Evolutionary conservation across 2,888 invertebrate genomes (phyloP).

Genomic region (Oligia latruncula): DNA sequence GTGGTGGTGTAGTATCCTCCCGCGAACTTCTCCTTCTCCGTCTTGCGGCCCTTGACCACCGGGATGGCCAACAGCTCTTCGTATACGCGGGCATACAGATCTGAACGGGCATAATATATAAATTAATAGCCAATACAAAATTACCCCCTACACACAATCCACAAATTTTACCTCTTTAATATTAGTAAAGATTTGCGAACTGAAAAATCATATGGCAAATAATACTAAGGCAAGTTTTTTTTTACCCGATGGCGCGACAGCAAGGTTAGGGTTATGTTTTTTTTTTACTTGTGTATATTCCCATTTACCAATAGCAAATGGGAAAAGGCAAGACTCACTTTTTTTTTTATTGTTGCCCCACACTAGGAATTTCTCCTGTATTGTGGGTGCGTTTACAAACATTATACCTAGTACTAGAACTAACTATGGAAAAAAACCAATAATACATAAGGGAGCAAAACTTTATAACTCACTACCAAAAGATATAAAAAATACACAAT

Average conservation of each 20-base stretch:
- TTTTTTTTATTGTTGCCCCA: too few species aligned
- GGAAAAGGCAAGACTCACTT: too few species aligned
- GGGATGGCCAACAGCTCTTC: constrained; percentile 97
- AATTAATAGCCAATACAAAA: constrained; percentile 6
- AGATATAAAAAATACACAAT: too few species aligned
- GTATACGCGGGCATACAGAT: constrained; percentile 97
- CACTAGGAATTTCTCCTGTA: too few species aligned
- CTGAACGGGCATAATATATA: constrained; percentile 80
- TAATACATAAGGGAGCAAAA: too few species aligned
- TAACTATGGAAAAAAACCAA: too few species aligned
- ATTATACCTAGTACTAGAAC: too few species aligned
- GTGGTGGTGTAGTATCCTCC: constrained; percentile 99
- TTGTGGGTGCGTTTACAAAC: too few species aligned
- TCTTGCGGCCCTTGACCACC: constrained; percentile 98
- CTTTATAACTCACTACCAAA: too few species aligned
- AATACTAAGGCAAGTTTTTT: background rate
- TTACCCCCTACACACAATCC: background rate
- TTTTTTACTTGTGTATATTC: background rate
- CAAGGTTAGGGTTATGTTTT: background rate
- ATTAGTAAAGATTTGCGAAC: background rate
- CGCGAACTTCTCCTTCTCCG: constrained; percentile 99
- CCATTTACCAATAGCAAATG: background rate
- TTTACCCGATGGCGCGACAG: background rate
- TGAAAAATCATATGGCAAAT: background rate
- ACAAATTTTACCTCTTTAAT: background rate